Evolutionary conservation across 35 echinoderm and acorn worm species (phyloP), one percentile per base, ranked within the genome.

Genomic region (Holothuria glaberrima): DNA sequence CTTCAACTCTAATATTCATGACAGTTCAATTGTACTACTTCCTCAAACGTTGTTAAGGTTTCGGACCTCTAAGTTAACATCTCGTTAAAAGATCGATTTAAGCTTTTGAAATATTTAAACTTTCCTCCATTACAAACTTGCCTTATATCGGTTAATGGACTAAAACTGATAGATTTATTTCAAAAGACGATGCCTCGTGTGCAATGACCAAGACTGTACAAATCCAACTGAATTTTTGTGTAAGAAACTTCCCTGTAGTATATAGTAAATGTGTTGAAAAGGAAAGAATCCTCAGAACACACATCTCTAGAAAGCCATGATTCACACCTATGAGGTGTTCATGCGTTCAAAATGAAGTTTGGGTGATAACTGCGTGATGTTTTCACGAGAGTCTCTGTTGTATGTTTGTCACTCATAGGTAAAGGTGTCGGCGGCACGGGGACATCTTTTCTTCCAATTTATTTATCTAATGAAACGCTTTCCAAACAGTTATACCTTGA

Each of bases 301-400:
- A 31, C 4, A 48, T 12, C 74, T 48, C 22, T 24, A 2, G 20
- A 78, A 78, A 78, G 38, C 29, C 44, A 78, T 35, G 41, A 78
- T 78, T 78, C 74, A 78, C 74, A 28, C 74, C 33, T 24, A 26
- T 38, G 33, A 78, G 74, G 74, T 78, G 74, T 25, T 48, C 38
- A 78, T 48, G 74, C 74, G 74, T 78, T 78, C 74, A 41, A 78
- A 78, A 78, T 78, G 74, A 78, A 78, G 74, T 78, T 78, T 78
- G 74, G 50, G 74, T 78, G 74, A 41, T 78, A 78, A 78, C 74
- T 41, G 74, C 74, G 74, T 78, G 74, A 78, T 78, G 50, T 78
- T 48, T 78, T 78, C 74, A 52, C 74, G 74, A 52, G 38, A 78
- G 50, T 38, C 29, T 38, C 50, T 78, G 74, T 78, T 52, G 74